Percentiles rank a stretch among this genome's conserved stretches.
These are phyloP conservation scores for Tupaia chinensis DNA, from an alignment of 2,113 vertebrate genomes.

Conservation along the genomic window DNA sequence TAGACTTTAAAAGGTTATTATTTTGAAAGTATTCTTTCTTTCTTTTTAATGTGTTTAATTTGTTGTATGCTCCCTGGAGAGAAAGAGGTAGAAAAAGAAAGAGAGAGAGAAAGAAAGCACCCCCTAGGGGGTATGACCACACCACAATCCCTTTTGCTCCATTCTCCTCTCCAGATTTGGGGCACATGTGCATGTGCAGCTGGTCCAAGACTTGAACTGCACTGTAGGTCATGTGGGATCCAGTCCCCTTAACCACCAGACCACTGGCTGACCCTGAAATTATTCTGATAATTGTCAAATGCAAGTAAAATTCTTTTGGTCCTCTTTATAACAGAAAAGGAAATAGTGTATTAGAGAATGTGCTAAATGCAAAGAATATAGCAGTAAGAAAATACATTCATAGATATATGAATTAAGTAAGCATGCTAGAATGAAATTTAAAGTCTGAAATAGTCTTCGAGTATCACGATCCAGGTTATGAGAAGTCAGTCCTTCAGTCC, in stretches of 20 bases:
- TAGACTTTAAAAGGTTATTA: background rate
- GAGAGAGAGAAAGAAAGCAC: no score
- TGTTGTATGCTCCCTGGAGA: no score
- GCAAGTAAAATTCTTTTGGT: background rate
- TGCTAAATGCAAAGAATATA: background rate
- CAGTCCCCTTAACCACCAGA: no score
- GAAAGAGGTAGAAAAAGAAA: no score
- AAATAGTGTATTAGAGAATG: background rate
- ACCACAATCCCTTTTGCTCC: no score
- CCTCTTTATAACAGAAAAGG: background rate
- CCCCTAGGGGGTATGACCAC: no score
- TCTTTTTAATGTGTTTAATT: no score
- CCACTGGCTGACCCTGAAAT: background rate
- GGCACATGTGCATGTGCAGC: no score
- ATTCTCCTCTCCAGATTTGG: no score
- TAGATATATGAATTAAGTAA: background rate
- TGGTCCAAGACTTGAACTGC: no score
- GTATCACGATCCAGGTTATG: background rate
- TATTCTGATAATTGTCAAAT: background rate
- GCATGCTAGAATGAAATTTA: background rate
- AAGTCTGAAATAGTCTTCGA: background rate
- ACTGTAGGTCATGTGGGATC: no score
- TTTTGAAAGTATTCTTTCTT: background rate
- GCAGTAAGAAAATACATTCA: background rate
- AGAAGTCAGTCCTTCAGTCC: background rate